A percentile compares a stretch with the other conserved stretches of the same genome.
These are phyloP conservation scores for Drepana arcuata DNA, from an alignment of 1,140 invertebrate species.

Conservation along the genomic window DNA sequence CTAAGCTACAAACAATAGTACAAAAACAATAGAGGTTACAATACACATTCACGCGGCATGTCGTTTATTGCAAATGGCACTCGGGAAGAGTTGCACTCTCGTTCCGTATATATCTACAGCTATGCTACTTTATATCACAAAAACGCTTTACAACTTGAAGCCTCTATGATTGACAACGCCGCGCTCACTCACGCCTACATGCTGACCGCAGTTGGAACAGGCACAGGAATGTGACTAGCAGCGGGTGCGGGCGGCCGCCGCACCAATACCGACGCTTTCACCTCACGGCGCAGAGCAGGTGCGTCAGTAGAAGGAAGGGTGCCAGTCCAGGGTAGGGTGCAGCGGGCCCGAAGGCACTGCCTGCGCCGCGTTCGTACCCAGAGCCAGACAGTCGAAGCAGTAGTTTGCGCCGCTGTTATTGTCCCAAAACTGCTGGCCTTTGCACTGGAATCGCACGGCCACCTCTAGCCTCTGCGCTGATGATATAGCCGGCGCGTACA, in stretches of 20 bases:
- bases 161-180: slow-evolving; percentile 39
- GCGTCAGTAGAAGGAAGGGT: slow-evolving; percentile 66
- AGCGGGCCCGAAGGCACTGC: slow-evolving; percentile 18
- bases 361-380: slow-evolving; percentile 32
- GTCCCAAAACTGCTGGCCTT: slow-evolving; percentile 91
- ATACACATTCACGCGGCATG: slow-evolving; percentile 12
- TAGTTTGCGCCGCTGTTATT: slow-evolving; percentile 91
- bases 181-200: slow-evolving; percentile 24
- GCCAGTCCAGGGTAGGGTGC: slow-evolving; percentile 59
- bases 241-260: slow-evolving; percentile 7
- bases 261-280: slow-evolving; percentile 18
- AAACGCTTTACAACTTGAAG: slow-evolving; percentile 52
- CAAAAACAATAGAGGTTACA: slow-evolving; percentile 28
- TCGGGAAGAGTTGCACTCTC: slow-evolving; percentile 48
- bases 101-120: slow-evolving; percentile 44
- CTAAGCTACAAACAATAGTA: slow-evolving; percentile 39
- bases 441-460: slow-evolving; percentile 86
- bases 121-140: slow-evolving; percentile 68
- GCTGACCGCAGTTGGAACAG: slow-evolving; percentile 29
- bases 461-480: slow-evolving; percentile 85
- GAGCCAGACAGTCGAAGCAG: slow-evolving; percentile 84
- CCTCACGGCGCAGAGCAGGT: slow-evolving; percentile 10
- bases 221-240: slow-evolving; percentile 48
- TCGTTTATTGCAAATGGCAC: slow-evolving; percentile 60
- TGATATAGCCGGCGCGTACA: slow-evolving; percentile 80